phyloP scores from a whole-genome alignment of 2,797 vertebrate genomes.

The Jordanella pulchra region DNA sequence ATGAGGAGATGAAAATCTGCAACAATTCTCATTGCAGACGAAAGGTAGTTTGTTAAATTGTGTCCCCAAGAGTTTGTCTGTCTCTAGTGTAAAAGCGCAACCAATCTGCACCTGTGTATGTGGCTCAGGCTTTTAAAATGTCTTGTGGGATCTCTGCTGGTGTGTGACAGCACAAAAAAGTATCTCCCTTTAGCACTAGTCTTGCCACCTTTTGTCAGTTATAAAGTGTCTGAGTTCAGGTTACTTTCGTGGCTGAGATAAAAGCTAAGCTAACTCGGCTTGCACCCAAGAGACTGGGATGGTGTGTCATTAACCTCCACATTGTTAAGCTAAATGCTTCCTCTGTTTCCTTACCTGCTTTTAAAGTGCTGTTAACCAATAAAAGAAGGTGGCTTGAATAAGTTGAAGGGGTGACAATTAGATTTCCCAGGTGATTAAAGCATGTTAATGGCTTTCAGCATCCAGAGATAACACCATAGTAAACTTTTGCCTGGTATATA shows the following conservation, averaged over 20 bases:
- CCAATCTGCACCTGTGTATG: neutral
- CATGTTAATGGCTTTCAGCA: neutral
- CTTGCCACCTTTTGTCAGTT: constrained; percentile 4
- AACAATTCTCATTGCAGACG: constrained; percentile 1
- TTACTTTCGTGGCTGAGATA: constrained; percentile 15
- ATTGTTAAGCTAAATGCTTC: constrained; percentile 1
- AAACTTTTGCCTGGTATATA: neutral
- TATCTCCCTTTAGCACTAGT: constrained; percentile 7
- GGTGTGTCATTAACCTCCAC: constrained; percentile 1
- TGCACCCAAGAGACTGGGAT: neutral
- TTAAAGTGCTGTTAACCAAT: neutral
- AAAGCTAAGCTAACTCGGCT: constrained; percentile 10
- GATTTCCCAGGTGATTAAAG: constrained; percentile 6
- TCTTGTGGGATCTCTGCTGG: neutral
- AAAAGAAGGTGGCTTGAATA: neutral
- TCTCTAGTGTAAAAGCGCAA: constrained; percentile 1
- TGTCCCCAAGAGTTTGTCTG: constrained; percentile 8
- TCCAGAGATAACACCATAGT: neutral
- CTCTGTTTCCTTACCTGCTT: constrained; percentile 5
- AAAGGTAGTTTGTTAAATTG: constrained; percentile 11
- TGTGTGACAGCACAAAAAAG: constrained; percentile 9
- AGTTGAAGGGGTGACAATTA: neutral
- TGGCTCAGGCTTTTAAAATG: neutral
- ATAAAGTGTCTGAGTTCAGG: constrained; percentile 5
- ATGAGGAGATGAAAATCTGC: constrained; percentile 7